phyloP scores from a whole-genome alignment of 1,140 invertebrate species.

The Mamestra configurata region DNA sequence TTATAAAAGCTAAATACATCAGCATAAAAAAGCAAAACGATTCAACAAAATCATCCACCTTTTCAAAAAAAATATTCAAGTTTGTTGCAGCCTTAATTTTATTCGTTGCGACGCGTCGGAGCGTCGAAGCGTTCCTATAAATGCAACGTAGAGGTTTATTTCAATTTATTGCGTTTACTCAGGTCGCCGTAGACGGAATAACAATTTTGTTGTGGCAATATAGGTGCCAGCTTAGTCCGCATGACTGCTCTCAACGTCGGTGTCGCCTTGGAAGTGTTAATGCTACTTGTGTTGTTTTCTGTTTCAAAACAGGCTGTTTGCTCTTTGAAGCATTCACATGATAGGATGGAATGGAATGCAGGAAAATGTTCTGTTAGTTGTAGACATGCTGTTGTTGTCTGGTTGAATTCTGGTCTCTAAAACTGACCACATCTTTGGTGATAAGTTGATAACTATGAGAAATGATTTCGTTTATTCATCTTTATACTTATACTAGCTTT shows the following conservation, averaged over 20 bases:
- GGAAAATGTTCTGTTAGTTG: too few species aligned
- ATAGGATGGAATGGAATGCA: too few species aligned
- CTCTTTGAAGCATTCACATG: neutral
- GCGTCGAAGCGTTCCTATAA: constrained; percentile 21
- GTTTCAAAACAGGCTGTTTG: neutral
- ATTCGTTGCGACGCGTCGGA: constrained; percentile 32
- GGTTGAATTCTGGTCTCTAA: too few species aligned
- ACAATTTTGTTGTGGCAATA: constrained; percentile 48
- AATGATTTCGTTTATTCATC: too few species aligned
- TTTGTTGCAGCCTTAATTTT: constrained; percentile 36
- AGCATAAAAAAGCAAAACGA: neutral
- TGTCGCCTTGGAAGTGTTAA: constrained; percentile 21
- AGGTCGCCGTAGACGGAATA: constrained; percentile 36
- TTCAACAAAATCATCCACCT: neutral
- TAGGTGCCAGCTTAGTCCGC: constrained; percentile 31
- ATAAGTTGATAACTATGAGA: too few species aligned
- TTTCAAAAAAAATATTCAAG: constrained; percentile 33
- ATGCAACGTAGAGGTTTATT: constrained; percentile 51
- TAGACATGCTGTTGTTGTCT: too few species aligned
- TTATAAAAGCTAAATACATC: neutral
- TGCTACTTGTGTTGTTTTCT: neutral
- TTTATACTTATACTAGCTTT: too few species aligned
- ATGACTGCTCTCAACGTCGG: neutral
- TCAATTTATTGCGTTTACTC: constrained; percentile 52
- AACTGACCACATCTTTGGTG: too few species aligned